phyloP scores from a whole-genome alignment of 2,888 invertebrate species.

The Drosophila yooni region DNA sequence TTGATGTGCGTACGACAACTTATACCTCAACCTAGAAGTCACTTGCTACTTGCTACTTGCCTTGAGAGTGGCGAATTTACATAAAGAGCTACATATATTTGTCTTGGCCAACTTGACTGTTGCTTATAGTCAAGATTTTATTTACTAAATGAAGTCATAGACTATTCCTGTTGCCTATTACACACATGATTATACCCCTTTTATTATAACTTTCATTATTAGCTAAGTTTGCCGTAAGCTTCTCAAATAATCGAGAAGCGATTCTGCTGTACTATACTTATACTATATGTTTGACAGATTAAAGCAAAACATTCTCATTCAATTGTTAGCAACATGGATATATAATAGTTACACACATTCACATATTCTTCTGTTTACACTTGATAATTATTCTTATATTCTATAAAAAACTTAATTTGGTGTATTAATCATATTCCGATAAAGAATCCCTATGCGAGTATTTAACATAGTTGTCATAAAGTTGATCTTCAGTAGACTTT shows the following conservation, averaged over 20 bases:
- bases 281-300: fast-evolving
- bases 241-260: neutral
- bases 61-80: neutral
- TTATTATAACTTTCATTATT: neutral
- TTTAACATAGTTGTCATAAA: neutral
- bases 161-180: neutral
- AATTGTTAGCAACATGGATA: too few relatives aligned
- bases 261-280: neutral
- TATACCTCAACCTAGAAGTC: neutral
- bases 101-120: neutral
- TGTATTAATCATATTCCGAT: neutral
- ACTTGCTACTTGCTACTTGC: neutral
- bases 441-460: neutral
- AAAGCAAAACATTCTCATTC: neutral
- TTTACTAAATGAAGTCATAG: neutral
- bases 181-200: neutral
- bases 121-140: neutral
- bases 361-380: too few relatives aligned
- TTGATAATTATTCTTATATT: too few relatives aligned
- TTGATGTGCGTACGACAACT: neutral
- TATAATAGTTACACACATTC: too few relatives aligned
- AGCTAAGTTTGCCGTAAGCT: neutral
- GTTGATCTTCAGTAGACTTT: neutral
- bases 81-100: neutral
- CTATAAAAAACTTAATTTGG: neutral